Conservation (phyloP, 2,888 invertebrate genomes). For the Tachina grossa region DNA sequence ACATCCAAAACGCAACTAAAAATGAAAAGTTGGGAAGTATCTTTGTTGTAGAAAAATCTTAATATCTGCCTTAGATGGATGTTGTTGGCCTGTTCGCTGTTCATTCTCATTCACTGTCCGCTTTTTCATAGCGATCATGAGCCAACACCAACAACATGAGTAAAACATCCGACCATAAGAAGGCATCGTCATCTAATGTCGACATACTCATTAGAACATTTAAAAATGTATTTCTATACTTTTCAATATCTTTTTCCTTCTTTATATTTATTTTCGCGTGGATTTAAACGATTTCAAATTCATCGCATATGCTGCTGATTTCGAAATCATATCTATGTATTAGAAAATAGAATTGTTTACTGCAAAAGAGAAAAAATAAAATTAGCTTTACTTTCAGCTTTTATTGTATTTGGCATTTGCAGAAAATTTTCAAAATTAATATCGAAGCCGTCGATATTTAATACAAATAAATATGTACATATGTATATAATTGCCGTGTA, state of each 20-base stretch:
- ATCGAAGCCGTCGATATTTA: slow-evolving; percentile 4
- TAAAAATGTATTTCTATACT: slow-evolving; percentile 48
- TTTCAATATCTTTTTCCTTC: slow-evolving; percentile 42
- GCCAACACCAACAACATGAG: slow-evolving; percentile 51
- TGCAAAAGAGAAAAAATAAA: neutral
- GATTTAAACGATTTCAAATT: slow-evolving; percentile 28
- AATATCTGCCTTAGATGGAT: slow-evolving; percentile 83
- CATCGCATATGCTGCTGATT: slow-evolving; percentile 32
- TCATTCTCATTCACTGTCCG: slow-evolving; percentile 59
- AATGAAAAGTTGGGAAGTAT: slow-evolving; percentile 76
- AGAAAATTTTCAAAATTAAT: neutral
- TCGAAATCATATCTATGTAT: slow-evolving; percentile 28
- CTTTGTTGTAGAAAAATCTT: slow-evolving; percentile 72
- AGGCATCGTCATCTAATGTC: slow-evolving; percentile 61
- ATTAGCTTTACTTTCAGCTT: slow-evolving; percentile 10
- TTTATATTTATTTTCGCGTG: slow-evolving; percentile 41
- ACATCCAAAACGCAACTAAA: slow-evolving; percentile 83
- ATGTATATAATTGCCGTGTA: neutral
- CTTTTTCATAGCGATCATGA: slow-evolving; percentile 49
- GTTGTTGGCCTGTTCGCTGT: slow-evolving; percentile 69
- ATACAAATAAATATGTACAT: neutral
- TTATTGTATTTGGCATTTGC: neutral
- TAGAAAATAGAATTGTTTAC: slow-evolving; percentile 15
- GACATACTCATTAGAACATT: slow-evolving; percentile 63
- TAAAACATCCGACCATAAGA: slow-evolving; percentile 56